Evolutionary conservation across 2,113 vertebrate species (phyloP), one percentile per base, ranked within the genome.

Genomic region (Alligator sinensis): DNA sequence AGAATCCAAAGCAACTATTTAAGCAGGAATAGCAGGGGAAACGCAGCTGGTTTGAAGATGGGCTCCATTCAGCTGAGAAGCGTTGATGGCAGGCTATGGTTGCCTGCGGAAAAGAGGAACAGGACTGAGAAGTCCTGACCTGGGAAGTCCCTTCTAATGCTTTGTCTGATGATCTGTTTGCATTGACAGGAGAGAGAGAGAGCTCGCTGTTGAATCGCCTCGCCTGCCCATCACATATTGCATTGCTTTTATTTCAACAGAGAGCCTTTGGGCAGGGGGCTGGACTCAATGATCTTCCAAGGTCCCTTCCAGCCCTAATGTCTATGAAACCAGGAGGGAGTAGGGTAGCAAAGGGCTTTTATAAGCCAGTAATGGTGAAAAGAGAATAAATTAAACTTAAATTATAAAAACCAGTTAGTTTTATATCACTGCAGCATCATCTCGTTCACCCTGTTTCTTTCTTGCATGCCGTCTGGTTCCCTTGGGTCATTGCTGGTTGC

Each of bases 71-170:
- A 21, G 81, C 91, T 34, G 57, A 76, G 57, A 47, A 79, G 21
- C 16, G 4, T 4, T 87, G 18, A 4, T 3, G 24, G 84, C 68
- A 47, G 7, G 47, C 47, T 63, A 77, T 34, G 3, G 28, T 16
- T 62, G 61, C 27, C 70, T 88, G n/a, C 1, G 0, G 18, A 25
- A 58, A 34, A 0, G 63, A 54, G 55, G 86, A 57, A 18, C 77
- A 76, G 68, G 19, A 11, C 87, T 72, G 1, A 0, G 58, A 57
- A 57, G 76, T 4, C 0, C 0, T 9, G 30, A 5, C 0, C 0
- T 9, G 30, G 24, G 59, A 24, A 74, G 27, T 22, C 19, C 75
- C 89, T 91, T 81, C 68, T 57, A 76, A 21, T 11, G 22, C 74
- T 22, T n/a, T 16, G 4, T 87, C 75, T 47, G 47, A 47, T 47